Conservation (phyloP, 2,888 invertebrate species). For the Blastobasis adustella region DNA sequence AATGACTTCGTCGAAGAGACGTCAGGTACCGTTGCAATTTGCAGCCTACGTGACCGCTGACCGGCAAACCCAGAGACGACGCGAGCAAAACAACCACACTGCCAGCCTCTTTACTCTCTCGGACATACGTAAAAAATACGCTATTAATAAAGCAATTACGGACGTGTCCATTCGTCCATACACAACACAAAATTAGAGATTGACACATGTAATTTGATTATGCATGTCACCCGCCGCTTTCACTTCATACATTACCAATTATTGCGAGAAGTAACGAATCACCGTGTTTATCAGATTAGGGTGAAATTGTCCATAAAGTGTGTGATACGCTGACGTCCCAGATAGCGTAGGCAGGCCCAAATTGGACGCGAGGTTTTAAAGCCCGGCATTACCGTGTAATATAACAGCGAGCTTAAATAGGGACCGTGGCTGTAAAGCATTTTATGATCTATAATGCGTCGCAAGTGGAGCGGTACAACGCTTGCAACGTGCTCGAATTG, state of each 20-base stretch:
- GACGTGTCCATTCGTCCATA: too few relatives aligned
- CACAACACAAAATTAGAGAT: too few relatives aligned
- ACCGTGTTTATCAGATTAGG: slow-evolving; percentile 5
- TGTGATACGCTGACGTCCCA: slow-evolving; percentile 38
- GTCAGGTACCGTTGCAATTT: slow-evolving; percentile 10
- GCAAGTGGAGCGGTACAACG: slow-evolving; percentile 54
- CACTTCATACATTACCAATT: background rate
- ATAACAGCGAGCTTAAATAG: slow-evolving; percentile 43
- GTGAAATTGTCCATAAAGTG: slow-evolving; percentile 24
- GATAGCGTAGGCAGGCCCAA: slow-evolving; percentile 36
- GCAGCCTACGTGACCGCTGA: slow-evolving; percentile 4
- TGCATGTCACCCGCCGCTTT: too few relatives aligned
- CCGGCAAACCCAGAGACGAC: background rate
- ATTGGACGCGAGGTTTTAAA: slow-evolving; percentile 40
- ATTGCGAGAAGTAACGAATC: slow-evolving; percentile 3
- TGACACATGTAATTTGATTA: too few relatives aligned
- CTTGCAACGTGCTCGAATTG: slow-evolving; percentile 55
- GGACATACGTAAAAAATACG: too few relatives aligned
- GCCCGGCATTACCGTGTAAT: slow-evolving; percentile 21
- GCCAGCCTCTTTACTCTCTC: background rate
- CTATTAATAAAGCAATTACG: too few relatives aligned
- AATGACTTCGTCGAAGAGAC: slow-evolving; percentile 3
- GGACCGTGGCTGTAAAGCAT: slow-evolving; percentile 37
- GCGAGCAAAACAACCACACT: background rate
- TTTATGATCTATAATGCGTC: slow-evolving; percentile 53